Base-by-base conservation (phyloP, 1,140 invertebrate genomes). In the Drosophila azteca region DNA sequence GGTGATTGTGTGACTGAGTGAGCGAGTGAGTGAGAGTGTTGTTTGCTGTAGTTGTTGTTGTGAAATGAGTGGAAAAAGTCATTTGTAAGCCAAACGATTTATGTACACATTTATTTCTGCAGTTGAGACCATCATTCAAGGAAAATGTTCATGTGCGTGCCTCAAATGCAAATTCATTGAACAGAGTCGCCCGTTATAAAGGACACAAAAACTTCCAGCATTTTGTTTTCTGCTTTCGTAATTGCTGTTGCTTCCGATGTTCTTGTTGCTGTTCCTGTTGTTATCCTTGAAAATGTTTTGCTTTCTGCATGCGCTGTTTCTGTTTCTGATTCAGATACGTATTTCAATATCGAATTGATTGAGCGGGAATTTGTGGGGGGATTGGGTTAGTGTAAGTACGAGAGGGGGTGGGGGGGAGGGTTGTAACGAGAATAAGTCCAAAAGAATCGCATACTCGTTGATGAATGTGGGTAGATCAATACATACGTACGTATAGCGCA, bases 71-170 rank as follows among this genome's bases (percentile, higher is more conserved):
- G 83, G 80, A 87, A 68, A 87, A 87, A 81, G 76, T 82, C 79
- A 87, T 87, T 87, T 88, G 82, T 82, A 82, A 78, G 78, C 82
- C 79, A 87, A 87, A 82, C 85, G 82, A 73, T 88, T 79, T 87
- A 87, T 87, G 83, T 87, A 88, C 72, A 79, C 74, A 73, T 83
- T 87, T 82, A 79, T 83, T 79, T 82, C 71, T 83, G 83, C 79
- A 83, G 83, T 85, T 89, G 83, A 88, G 79, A 89, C 84, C 88
- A 90, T 90, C 87, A 90, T 90, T 90, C 79, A 83, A 90, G 77
- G 87, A 90, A 90, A 90, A 90, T 90, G 69, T 82, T 76, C 55
- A 73, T 79, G 78, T 79, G 79, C 76, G 87, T 87, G 87, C 71
- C 68, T 83, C 73, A 83, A 90, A 90, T 90, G 87, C 79, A 88